A percentile compares a stretch with the other conserved stretches of the same genome.
Conservation (phyloP, 2,888 invertebrate genomes). For the Mythimna loreyi region DNA sequence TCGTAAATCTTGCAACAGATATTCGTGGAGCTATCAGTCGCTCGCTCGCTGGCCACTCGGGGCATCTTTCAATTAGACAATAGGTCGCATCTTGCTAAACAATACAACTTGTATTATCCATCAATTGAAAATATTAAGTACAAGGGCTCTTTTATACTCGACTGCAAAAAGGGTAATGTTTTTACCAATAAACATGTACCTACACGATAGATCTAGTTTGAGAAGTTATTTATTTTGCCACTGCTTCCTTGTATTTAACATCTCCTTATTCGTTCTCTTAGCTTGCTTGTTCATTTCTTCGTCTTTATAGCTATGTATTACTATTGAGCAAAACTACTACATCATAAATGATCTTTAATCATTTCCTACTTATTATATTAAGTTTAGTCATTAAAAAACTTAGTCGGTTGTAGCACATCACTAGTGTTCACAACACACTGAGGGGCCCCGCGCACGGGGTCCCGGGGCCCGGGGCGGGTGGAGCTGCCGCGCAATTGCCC, state of each 20-base stretch:
- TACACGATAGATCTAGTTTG: neutral
- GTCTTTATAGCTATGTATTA: neutral
- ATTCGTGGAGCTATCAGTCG: neutral
- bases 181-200: neutral
- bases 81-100: neutral
- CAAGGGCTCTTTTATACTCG: too few species aligned
- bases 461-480: neutral
- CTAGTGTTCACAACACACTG: conserved; percentile 22
- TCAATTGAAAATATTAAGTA: neutral
- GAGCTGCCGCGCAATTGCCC: conserved; percentile 72
- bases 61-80: conserved; percentile 5
- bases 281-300: neutral
- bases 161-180: too few species aligned
- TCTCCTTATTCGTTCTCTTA: neutral
- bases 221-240: neutral
- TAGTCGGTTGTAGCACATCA: conserved; percentile 25
- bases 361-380: neutral
- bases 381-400: too few species aligned
- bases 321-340: too few species aligned
- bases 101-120: neutral
- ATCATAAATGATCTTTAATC: neutral
- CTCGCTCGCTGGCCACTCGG: neutral
- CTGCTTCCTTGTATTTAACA: neutral
- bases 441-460: neutral
- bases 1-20: conserved; percentile 14